A percentile compares a stretch with the other conserved stretches of the same genome.
Conservation (phyloP, 1,140 invertebrate genomes). For the Papilio xuthus region DNA sequence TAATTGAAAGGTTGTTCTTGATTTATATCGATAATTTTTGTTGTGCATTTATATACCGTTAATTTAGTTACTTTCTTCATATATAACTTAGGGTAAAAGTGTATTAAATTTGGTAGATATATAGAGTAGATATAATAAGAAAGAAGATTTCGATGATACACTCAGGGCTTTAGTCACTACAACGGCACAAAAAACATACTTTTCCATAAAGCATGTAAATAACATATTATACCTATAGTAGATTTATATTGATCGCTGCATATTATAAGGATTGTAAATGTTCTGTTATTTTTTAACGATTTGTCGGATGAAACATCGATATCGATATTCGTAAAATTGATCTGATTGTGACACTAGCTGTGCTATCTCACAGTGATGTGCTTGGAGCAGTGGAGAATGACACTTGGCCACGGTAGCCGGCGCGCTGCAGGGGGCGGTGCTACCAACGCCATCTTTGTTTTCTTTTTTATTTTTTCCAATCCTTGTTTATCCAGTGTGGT, state of each 20-base stretch:
- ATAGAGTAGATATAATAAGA: too few relatives aligned
- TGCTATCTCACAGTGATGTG: conserved; percentile 47
- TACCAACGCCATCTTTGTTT: conserved; percentile 70
- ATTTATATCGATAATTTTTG: conserved; percentile 40
- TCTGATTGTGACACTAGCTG: conserved; percentile 1
- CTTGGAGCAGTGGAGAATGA: conserved; percentile 66
- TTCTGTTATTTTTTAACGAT: background rate
- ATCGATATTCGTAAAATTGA: conserved; percentile 45
- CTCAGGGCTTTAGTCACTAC: background rate
- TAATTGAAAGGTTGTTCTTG: conserved; percentile 49
- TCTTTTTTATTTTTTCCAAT: conserved; percentile 72
- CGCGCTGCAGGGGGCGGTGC: conserved; percentile 73
- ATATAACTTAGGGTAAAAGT: background rate
- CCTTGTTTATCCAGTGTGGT: conserved; percentile 75
- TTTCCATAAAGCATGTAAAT: too few relatives aligned
- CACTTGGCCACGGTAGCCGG: conserved; percentile 75
- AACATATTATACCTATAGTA: too few relatives aligned
- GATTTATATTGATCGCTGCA: background rate
- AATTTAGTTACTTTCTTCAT: background rate
- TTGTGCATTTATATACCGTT: background rate
- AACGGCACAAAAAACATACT: too few relatives aligned
- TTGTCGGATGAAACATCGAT: conserved; percentile 48
- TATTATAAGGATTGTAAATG: background rate
- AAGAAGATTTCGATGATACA: background rate
- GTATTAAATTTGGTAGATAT: too few relatives aligned